Evolutionary conservation across 2,888 invertebrate genomes (phyloP), one percentile per base, ranked within the genome.

Genomic region (Caenorhabditis wallacei): DNA sequence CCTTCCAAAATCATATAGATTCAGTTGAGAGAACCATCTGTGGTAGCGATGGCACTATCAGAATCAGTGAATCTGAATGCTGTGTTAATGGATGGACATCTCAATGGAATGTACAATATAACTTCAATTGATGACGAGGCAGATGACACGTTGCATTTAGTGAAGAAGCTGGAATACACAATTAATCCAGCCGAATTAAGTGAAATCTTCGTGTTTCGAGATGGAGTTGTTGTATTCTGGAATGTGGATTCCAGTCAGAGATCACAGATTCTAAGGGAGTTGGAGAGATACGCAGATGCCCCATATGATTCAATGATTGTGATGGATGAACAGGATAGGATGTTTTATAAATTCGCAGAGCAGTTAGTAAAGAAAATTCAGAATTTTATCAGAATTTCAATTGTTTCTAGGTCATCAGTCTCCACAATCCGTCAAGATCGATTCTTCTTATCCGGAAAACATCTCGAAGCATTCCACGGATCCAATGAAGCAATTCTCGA

Each of bases 401-500:
- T 11, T 11, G 48, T 24, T 69, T 75, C 18, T 59, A 78, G 82
- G 26, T 68, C 68, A 1, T 40, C 70, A 68, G 61, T 48, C 8
- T 84, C 84, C 13, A 30, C 72, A 0, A 84, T 84, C 35, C 76
- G 78, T n/a, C 76, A 76, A 22, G 88, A 88, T 43, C 72, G 82
- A 1, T 88, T 88, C 70, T 71, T 51, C 56, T 81, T 88, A 26
- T 74, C 80, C 18, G 69, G 71, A 4, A 71, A 70, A n/a, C 85
- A 85, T 66, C 37, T 70, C 2, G 80, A 72, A 11, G 59, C 80
- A 2, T 59, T 72, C n/a, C 84, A 83, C 30, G 48, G 57, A 48
- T 51, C 59, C 8, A 64, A 71, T 57, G 81, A 79, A n/a, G 78
- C 88, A 7, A 85, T 88, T 35, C 92, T 97, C 80, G 96, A 97